phyloP scores from a whole-genome alignment of 2,113 vertebrate species.

The Pelusios castaneus region DNA sequence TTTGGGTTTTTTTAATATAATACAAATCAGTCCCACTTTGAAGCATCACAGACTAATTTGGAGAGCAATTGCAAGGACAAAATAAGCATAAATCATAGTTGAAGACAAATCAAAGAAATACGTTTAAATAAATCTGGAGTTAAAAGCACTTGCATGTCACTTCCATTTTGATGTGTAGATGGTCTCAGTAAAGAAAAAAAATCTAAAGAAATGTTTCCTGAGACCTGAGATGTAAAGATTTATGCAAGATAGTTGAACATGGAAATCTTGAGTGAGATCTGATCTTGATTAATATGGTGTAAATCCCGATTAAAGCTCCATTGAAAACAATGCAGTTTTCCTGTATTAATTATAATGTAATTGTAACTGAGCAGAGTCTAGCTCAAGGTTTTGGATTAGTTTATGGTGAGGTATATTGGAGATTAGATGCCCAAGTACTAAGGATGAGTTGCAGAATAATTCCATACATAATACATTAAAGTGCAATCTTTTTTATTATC shows the following conservation, averaged over 20 bases:
- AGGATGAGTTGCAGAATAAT: background rate
- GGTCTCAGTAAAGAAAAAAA: slow-evolving; percentile 17
- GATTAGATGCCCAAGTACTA: background rate
- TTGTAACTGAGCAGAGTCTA: background rate
- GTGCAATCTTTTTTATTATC: background rate
- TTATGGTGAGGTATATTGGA: background rate
- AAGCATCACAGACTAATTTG: slow-evolving; percentile 56
- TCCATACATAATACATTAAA: background rate
- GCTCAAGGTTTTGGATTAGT: background rate
- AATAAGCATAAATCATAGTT: slow-evolving; percentile 48
- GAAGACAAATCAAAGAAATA: slow-evolving; percentile 64
- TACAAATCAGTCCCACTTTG: slow-evolving; percentile 63
- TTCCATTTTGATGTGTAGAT: background rate
- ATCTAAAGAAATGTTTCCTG: background rate
- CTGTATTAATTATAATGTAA: background rate
- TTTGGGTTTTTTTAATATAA: slow-evolving; percentile 66
- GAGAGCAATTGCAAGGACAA: slow-evolving; percentile 71
- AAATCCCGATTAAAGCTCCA: background rate
- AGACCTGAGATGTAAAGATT: background rate
- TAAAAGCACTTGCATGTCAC: background rate
- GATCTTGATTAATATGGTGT: background rate
- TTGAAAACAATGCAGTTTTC: background rate
- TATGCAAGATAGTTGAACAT: background rate
- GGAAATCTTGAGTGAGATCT: background rate
- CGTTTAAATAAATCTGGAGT: slow-evolving; percentile 19